These are phyloP conservation scores for Carassius carassius DNA, from an alignment of 2,113 vertebrate genomes.

Conservation along the genomic window DNA sequence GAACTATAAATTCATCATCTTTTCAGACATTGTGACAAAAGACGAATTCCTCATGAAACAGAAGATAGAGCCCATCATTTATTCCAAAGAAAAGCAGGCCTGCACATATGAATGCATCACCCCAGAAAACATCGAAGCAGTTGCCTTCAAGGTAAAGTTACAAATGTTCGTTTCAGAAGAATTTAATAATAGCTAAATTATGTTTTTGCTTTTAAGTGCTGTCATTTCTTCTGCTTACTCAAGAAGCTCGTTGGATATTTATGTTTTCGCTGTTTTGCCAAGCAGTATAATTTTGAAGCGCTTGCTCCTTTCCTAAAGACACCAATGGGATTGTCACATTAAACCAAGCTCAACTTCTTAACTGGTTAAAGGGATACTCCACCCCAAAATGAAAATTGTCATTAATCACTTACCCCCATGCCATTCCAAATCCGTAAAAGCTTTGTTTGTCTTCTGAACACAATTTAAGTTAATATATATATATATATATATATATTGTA, in stretches of 20 bases:
- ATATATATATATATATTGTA: background rate
- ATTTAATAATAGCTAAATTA: constrained; percentile 29
- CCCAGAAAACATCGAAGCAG: constrained; percentile 88
- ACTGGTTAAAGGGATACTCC: background rate
- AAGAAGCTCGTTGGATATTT: constrained; percentile 16
- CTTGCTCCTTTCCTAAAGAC: background rate
- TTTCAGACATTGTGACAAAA: constrained; percentile 86
- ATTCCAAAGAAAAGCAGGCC: constrained; percentile 87
- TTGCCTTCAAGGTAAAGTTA: constrained; percentile 84
- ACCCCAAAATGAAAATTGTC: too few species aligned
- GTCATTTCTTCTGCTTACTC: constrained; percentile 9
- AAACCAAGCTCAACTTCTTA: background rate
- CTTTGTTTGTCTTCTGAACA: too few species aligned
- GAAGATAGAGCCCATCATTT: constrained; percentile 84
- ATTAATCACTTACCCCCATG: too few species aligned
- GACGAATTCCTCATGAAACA: constrained; percentile 89
- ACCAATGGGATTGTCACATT: background rate
- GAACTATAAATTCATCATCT: background rate
- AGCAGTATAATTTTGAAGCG: background rate
- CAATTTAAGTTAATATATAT: too few species aligned
- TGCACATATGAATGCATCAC: constrained; percentile 88
- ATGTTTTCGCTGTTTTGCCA: background rate
- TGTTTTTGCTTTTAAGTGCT: constrained; percentile 34
- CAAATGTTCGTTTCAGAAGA: constrained; percentile 4
- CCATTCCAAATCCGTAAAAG: too few species aligned